Base-by-base conservation (phyloP, 2,888 invertebrate species). In the Drosophila ustulata region DNA sequence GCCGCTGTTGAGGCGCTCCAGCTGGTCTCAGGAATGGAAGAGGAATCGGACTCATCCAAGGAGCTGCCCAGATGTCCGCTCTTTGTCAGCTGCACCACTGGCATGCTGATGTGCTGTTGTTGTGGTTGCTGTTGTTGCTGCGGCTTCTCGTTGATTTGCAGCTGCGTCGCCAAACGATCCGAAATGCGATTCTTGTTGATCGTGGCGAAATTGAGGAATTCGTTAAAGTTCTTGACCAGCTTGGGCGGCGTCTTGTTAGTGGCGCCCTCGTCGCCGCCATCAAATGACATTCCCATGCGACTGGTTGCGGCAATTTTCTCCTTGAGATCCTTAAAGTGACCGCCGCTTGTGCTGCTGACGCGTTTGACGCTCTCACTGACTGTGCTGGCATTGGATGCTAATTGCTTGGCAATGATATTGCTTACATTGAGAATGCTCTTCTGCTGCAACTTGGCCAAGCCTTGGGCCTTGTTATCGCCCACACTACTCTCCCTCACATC, bases 221-320 rank as follows among this genome's bases (percentile, higher is more conserved):
- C 97, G 88, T 97, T 97, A 39, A 97, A 93, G 91, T 97, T 97
- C 92, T 96, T 96, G 3, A 97, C 96, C 8, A 94, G 93, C 57
- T 92, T 92, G 37, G 93, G 93, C 0, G 91, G 91, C 52, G 89
- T 90, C 30, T 88, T 89, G 7, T 72, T 72, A 4, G 70, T 72
- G 5, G 71, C 76, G 3, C 51, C 59, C 8, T 65, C 77, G 4
- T 71, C 37, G 37, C 32, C 68, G 25, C 78, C 79, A 30, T 91
- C 90, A 13, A 86, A 78, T 1, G 85, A 83, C 25, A 89, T 63
- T 25, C 91, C 93, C 66, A 93, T 92, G 76, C 93, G 93, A 64
- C 93, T 91, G 39, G 87, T 92, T 0, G 93, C 92, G 0, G 93
- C 93, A 45, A 94, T 92, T 80, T 93, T 93, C 63, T 94, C 94